Evolutionary conservation across 2,113 vertebrate genomes (phyloP), one percentile per base, ranked within the genome.

Genomic region (Perca flavescens): DNA sequence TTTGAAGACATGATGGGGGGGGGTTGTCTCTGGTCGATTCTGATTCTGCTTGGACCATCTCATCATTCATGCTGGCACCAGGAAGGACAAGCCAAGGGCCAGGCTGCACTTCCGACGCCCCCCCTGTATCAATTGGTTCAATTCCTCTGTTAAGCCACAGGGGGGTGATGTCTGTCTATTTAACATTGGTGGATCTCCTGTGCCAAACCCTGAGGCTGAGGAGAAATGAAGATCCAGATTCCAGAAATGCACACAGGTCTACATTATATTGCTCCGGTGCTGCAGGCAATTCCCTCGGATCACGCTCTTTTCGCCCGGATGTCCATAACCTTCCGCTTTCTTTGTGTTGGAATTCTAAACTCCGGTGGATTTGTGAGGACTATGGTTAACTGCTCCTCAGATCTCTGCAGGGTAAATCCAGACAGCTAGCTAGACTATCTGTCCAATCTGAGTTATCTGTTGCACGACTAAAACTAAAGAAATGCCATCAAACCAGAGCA

Each of bases 121-220:
- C 34, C 6, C 34, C 34, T 40, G 10, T n/a, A 54, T 82, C 69
- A 17, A 16, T 1, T 31, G 71, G 15, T 68, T 77, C 43, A 49
- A 10, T 83, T 85, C 53, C 63, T 71, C 60, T 65, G 4, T 84
- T 64, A 67, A 36, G 43, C 79, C 91, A 91, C 84, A 4, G 2
- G 80, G 69, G 62, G 88, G 78, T 0, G 34, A 40, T 57, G 58
- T 68, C 21, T 61, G 49, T 31, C 36, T 40, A 21, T 76, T 65
- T 40, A 54, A 25, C 43, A 73, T 12, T 9, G 1, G 19, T 36
- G 25, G 22, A 11, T 34, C 2, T 7, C 22, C 40, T 67, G 54
- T 77, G 13, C 31, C 54, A 53, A 22, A 36, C 4, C 49, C 49
- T 16, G 1, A 83, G 52, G 3, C 52, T 49, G 21, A 31, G 21